Percentiles rank a stretch among this genome's conserved stretches.
Conservation (phyloP, 2,113 vertebrate species). For the Anolis carolinensis region DNA sequence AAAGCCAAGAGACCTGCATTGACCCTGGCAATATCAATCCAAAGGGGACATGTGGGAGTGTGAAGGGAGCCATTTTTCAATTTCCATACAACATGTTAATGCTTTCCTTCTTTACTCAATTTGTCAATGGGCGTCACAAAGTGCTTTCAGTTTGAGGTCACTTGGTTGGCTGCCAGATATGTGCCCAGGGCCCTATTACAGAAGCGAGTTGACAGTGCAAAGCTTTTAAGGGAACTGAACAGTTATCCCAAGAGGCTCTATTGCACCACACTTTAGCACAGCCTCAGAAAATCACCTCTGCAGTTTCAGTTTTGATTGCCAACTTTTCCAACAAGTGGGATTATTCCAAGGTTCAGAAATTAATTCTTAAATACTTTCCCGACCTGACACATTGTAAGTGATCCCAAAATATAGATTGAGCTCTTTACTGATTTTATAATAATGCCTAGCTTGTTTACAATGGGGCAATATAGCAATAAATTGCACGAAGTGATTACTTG, state of each 20-base stretch:
- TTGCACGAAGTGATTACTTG: neutral
- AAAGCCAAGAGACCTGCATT: slow-evolving; percentile 8
- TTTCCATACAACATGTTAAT: slow-evolving; percentile 25
- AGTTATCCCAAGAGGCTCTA: slow-evolving; percentile 55
- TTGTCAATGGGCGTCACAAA: slow-evolving; percentile 56
- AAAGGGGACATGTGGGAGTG: slow-evolving; percentile 32
- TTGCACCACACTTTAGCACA: slow-evolving; percentile 45
- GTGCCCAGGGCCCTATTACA: slow-evolving; percentile 57
- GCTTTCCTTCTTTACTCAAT: slow-evolving; percentile 40
- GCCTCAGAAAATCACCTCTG: slow-evolving; percentile 57
- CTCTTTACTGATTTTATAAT: neutral
- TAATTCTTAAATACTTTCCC: slow-evolving; percentile 20
- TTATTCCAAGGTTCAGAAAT: slow-evolving; percentile 41
- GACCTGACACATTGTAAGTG: neutral
- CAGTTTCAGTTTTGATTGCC: slow-evolving; percentile 47
- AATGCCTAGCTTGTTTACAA: slow-evolving; percentile 15
- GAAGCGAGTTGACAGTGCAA: slow-evolving; percentile 62
- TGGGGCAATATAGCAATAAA: neutral
- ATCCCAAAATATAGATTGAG: neutral
- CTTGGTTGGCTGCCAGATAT: slow-evolving; percentile 56
- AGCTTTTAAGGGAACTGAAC: slow-evolving; percentile 57
- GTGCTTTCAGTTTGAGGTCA: slow-evolving; percentile 51
- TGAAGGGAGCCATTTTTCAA: neutral
- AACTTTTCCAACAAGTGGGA: slow-evolving; percentile 35
- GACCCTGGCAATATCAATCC: slow-evolving; percentile 46